Percentiles rank a stretch among this genome's conserved stretches.
These are phyloP conservation scores for Labeo catla DNA, from an alignment of 2,113 vertebrate species.

Conservation along the genomic window DNA sequence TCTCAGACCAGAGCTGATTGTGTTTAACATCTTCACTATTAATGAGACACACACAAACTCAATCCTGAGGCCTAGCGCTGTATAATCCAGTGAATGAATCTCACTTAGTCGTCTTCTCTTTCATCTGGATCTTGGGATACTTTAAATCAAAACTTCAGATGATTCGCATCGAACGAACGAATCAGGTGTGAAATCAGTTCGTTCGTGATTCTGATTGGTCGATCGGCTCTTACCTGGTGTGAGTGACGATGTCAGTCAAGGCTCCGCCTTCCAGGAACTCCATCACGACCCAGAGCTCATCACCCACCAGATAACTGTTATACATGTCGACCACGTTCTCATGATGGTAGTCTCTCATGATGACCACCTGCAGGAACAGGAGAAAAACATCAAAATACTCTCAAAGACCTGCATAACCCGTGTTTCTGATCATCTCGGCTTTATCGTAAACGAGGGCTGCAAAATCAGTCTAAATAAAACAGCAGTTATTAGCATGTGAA, in stretches of 20 bases:
- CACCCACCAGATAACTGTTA: constrained; percentile 95
- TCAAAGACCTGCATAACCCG: too few relatives aligned
- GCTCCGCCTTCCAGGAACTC: constrained; percentile 98
- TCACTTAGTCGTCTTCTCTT: neutral
- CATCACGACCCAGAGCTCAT: constrained; percentile 99
- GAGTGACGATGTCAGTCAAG: constrained; percentile 96
- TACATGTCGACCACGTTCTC: constrained; percentile 99
- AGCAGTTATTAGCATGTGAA: too few relatives aligned
- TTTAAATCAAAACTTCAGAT: neutral
- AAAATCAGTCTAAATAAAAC: neutral
- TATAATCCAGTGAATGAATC: neutral
- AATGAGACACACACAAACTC: neutral
- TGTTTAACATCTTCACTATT: neutral
- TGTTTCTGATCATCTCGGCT: neutral
- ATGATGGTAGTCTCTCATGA: constrained; percentile 99
- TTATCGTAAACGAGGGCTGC: neutral
- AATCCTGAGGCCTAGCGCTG: neutral
- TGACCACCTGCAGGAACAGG: constrained; percentile 85
- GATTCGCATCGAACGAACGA: neutral
- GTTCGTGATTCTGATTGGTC: neutral
- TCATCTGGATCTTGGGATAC: neutral
- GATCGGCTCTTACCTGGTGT: constrained; percentile 85
- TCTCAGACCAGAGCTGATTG: neutral
- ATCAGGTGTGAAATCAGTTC: neutral
- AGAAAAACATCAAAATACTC: too few relatives aligned